These are phyloP conservation scores for Oegoconia quadripuncta DNA, from an alignment of 2,888 invertebrate genomes.

Conservation along the genomic window DNA sequence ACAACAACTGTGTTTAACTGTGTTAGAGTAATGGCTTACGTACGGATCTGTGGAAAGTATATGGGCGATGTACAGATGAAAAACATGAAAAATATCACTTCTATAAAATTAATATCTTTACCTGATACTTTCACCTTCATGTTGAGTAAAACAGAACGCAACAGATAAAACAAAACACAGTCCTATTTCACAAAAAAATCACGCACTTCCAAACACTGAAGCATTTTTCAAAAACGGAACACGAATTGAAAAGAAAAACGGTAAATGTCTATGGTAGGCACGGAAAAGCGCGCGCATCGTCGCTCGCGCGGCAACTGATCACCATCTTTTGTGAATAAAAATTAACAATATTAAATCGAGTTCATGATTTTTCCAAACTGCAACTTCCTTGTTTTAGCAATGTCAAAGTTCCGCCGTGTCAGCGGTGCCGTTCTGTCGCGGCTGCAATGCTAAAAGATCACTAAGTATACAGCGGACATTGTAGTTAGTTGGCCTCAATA, in stretches of 20 bases:
- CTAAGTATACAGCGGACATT: not conserved
- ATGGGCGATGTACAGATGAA: no score
- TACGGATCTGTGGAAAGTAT: no score
- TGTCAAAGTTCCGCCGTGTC: slow-evolving; percentile 41
- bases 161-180: no score
- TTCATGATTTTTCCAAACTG: slow-evolving; percentile 36
- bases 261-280: slow-evolving; percentile 21
- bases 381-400: slow-evolving; percentile 46
- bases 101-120: no score
- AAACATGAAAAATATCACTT: no score
- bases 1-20: no score
- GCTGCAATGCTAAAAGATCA: no score
- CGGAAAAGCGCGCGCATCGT: slow-evolving; percentile 44
- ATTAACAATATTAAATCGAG: slow-evolving; percentile 24
- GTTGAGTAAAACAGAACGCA: no score
- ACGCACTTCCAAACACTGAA: no score
- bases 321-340: not conserved
- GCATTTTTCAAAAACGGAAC: slow-evolving; percentile 6
- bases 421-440: slow-evolving; percentile 26
- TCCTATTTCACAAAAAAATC: no score
- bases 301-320: slow-evolving; percentile 31
- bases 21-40: no score
- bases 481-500: slow-evolving; percentile 1
- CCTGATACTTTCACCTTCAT: no score
- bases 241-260: slow-evolving; percentile 23